Evolutionary conservation across 2,888 invertebrate genomes (phyloP).

Genomic region (Dugesia japonica): DNA sequence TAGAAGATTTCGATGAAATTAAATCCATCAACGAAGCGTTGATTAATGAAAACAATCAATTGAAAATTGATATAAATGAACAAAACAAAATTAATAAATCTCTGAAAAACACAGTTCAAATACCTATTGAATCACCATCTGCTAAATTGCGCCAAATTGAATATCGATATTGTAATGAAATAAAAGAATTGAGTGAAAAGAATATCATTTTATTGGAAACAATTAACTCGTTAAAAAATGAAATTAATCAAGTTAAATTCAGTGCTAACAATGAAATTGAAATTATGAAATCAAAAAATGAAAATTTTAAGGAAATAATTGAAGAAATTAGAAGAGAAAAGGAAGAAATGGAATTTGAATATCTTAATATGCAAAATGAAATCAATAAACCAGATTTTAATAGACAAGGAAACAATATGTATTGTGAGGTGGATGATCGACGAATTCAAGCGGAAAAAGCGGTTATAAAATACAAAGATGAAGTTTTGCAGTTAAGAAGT

Average conservation of each 20-base stretch:
- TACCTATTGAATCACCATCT: background rate
- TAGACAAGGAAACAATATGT: slow-evolving; percentile 14
- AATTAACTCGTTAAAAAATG: background rate
- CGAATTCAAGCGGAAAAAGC: background rate
- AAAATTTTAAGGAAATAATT: background rate
- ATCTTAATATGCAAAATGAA: background rate
- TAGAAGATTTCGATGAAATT: background rate
- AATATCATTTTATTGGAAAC: background rate
- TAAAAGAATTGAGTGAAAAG: background rate
- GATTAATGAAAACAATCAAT: background rate
- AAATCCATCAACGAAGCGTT: background rate
- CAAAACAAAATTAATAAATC: background rate
- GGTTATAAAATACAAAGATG: background rate
- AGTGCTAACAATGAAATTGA: background rate
- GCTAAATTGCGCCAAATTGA: background rate
- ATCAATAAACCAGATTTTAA: background rate
- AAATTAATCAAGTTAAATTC: background rate
- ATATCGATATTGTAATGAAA: background rate
- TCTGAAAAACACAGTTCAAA: background rate
- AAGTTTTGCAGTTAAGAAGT: background rate
- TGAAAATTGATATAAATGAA: background rate
- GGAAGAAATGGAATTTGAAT: background rate
- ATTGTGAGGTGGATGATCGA: background rate
- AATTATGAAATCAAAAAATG: background rate
- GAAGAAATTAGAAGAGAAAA: background rate